phyloP scores from a whole-genome alignment of 2,888 invertebrate genomes.

The Melinopterus prodromus region DNA sequence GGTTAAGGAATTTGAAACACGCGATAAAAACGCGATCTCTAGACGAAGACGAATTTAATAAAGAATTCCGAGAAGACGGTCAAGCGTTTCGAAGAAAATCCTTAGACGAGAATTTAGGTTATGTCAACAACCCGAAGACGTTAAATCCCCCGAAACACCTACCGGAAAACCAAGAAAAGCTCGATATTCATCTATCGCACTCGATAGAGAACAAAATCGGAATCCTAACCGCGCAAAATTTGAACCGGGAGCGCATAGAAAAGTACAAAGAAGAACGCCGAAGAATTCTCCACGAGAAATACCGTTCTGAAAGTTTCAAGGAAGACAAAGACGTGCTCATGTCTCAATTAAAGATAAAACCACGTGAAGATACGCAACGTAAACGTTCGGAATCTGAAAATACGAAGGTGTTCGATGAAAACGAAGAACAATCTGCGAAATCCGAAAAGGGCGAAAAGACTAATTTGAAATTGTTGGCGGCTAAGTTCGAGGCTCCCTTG shows the following conservation, averaged over 20 bases:
- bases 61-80: conserved; percentile 65
- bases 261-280: conserved; percentile 92
- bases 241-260: conserved; percentile 84
- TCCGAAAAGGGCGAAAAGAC: conserved; percentile 27
- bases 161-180: conserved; percentile 57
- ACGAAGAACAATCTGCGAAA: conserved; percentile 42
- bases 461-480: conserved; percentile 50
- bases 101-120: conserved; percentile 60
- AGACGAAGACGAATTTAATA: conserved; percentile 77
- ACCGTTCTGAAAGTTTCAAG: conserved; percentile 82
- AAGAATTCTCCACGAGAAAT: conserved; percentile 84
- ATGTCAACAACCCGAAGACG: conserved; percentile 57
- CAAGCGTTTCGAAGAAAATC: conserved; percentile 65
- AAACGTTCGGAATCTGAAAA: conserved; percentile 27
- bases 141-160: conserved; percentile 66
- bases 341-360: conserved; percentile 61
- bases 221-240: conserved; percentile 57
- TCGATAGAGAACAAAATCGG: conserved; percentile 51
- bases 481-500: conserved; percentile 49
- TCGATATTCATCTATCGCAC: conserved; percentile 54
- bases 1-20: conserved; percentile 70
- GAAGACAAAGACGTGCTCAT: conserved; percentile 66
- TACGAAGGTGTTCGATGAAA: conserved; percentile 33
- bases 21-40: conserved; percentile 73
- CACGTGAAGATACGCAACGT: conserved; percentile 21